Evolutionary conservation across 2,797 vertebrate genomes (phyloP), one percentile per base, ranked within the genome.

Genomic region (Malurus leucopterus): DNA sequence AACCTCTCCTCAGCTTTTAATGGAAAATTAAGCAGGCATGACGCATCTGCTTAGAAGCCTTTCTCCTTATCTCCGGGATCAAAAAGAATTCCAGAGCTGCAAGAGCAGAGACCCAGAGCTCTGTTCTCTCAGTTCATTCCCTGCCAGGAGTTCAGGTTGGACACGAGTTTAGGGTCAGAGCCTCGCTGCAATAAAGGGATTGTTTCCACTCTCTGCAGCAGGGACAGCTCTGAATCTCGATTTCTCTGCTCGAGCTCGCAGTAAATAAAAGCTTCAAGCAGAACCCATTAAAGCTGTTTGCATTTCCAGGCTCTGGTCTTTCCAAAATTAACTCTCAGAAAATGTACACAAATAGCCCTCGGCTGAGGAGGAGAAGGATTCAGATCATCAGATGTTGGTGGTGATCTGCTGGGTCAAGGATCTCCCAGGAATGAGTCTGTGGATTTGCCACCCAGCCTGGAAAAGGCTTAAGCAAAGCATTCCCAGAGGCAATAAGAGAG

Each of bases 21-120:
- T 84, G 94, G 89, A 93, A 94, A 94, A 95, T 75, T 40, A 89
- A 88, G 92, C 86, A 92, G 93, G 73, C 90, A 73, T 92, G 94
- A 95, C 73, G 46, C 91, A 93, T 93, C 90, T 93, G 95, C 88
- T 96, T 91, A 87, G 77, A 72, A 91, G 86, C 57, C 41, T 64
- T 89, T 85, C 85, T 61, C 36, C 94, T 96, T 94, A 96, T 94
- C 94, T 96, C 78, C 36, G 27, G 73, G 69, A 94, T 93, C 91
- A 36, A 76, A 90, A 93, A 91, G 85, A 75, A 93, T 95, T 95
- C 93, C 94, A 90, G 90, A 71, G 86, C 84, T 91, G 13, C 7
- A 84, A 89, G 89, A 89, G 29, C 86, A 96, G 94, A 75, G 72
- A 84, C 63, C 1, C 21, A 95, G 90, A 89, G 86, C 79, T 36